These are phyloP conservation scores for Syrista parreyssii DNA, from an alignment of 2,888 invertebrate species.

Conservation along the genomic window DNA sequence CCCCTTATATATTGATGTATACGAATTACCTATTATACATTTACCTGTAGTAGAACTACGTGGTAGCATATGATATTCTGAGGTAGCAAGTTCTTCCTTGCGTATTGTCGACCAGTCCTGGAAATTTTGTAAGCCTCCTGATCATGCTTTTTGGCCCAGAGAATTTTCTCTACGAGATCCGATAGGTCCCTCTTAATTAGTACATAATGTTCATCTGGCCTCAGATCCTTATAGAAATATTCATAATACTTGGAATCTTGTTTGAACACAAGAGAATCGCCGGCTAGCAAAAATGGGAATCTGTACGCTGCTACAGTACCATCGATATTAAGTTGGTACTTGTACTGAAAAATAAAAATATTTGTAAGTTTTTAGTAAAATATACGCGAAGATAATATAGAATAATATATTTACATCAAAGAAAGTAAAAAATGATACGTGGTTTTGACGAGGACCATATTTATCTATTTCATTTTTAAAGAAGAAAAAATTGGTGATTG, in stretches of 20 bases:
- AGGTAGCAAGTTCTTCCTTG: constrained; percentile 82
- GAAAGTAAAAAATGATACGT: constrained; percentile 92
- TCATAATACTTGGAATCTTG: constrained; percentile 95
- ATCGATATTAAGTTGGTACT: constrained; percentile 94
- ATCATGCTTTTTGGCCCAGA: constrained; percentile 83
- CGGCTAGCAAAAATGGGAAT: constrained; percentile 89
- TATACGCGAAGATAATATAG: background rate
- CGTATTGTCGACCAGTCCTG: constrained; percentile 76
- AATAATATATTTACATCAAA: constrained; percentile 81
- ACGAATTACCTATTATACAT: constrained; percentile 8
- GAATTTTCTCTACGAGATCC: constrained; percentile 81
- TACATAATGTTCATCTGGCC: constrained; percentile 84
- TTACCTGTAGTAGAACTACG: constrained; percentile 75
- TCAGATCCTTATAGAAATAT: constrained; percentile 86
- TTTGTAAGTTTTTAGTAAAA: constrained; percentile 3
- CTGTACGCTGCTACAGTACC: constrained; percentile 97
- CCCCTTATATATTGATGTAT: constrained; percentile 17
- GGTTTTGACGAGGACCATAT: constrained; percentile 88
- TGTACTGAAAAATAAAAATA: constrained; percentile 76
- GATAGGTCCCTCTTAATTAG: constrained; percentile 84
- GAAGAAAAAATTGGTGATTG: constrained; percentile 96
- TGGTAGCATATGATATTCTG: constrained; percentile 91
- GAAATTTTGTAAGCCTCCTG: constrained; percentile 75
- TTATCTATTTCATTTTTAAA: constrained; percentile 84
- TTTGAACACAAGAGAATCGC: constrained; percentile 89